Evolutionary conservation across 2,113 vertebrate species (phyloP).

Genomic region (Ceyx margarethae): DNA sequence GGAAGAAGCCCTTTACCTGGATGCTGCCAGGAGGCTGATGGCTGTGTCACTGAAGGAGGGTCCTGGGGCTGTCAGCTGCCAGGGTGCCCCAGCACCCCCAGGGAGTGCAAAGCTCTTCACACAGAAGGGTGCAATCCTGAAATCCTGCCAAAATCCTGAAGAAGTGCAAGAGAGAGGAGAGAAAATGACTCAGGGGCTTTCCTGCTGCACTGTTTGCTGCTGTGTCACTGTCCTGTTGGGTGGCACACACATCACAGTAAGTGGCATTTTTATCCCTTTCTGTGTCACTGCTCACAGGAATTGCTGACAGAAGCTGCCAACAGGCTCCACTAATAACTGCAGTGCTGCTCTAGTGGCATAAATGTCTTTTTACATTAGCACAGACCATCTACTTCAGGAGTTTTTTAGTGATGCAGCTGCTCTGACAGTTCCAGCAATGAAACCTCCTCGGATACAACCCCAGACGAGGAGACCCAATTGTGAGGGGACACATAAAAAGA

Average conservation of each 20-base stretch:
- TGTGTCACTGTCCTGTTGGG: not conserved
- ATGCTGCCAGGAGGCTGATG: not conserved
- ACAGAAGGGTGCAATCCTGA: not conserved
- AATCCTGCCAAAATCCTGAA: not conserved
- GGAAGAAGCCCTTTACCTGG: not conserved
- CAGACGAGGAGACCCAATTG: not conserved
- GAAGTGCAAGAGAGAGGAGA: not conserved
- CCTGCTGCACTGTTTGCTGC: not conserved
- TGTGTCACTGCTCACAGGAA: not conserved
- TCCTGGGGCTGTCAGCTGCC: not conserved
- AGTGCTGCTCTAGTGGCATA: not conserved
- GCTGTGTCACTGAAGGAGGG: not conserved
- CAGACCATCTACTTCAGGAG: not conserved
- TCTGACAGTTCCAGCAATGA: not conserved
- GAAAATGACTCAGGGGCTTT: not conserved
- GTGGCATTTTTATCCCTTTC: constrained; percentile 5
- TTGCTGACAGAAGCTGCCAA: constrained; percentile 16
- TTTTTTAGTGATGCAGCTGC: not conserved
- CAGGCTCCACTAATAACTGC: not conserved
- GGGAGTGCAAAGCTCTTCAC: rapidly evolving
- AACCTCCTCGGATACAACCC: not conserved
- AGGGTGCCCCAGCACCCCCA: not conserved
- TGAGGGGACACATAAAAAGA: not conserved
- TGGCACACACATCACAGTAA: not conserved
- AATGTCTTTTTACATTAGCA: not conserved